Evolutionary conservation across 1,140 invertebrate species (phyloP).

Genomic region (Elysia chlorotica): DNA sequence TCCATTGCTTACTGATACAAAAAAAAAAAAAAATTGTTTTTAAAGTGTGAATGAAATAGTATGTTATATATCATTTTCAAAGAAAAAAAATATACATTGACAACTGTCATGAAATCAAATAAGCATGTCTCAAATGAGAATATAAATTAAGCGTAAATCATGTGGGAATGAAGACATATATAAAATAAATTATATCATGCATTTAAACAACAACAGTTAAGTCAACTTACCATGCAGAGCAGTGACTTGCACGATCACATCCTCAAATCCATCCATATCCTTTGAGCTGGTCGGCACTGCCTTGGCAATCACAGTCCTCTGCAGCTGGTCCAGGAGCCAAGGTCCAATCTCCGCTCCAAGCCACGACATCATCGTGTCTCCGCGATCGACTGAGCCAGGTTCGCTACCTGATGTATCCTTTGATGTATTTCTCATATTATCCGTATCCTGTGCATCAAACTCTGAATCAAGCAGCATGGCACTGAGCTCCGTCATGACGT

Average conservation of each 20-base stretch:
- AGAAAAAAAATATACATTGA: too few relatives aligned
- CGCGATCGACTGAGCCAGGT: slow-evolving; percentile 53
- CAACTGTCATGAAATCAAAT: too few relatives aligned
- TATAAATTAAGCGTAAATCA: too few relatives aligned
- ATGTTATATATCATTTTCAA: too few relatives aligned
- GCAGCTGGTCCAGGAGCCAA: slow-evolving; percentile 71
- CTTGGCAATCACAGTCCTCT: slow-evolving; percentile 75
- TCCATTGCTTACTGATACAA: too few relatives aligned
- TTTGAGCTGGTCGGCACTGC: slow-evolving; percentile 77
- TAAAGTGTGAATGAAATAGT: too few relatives aligned
- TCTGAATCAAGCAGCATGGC: slow-evolving; percentile 28
- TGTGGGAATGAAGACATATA: too few relatives aligned
- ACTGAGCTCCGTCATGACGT: slow-evolving; percentile 34
- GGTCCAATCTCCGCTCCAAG: slow-evolving; percentile 70
- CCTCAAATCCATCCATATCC: slow-evolving; percentile 72
- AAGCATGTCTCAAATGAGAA: too few relatives aligned
- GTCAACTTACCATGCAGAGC: slow-evolving; percentile 68
- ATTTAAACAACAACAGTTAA: too few relatives aligned
- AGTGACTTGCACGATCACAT: slow-evolving; percentile 70
- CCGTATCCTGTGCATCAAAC: background rate
- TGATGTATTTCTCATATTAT: background rate
- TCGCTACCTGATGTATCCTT: background rate
- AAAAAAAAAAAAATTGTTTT: too few relatives aligned
- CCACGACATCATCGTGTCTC: slow-evolving; percentile 68
- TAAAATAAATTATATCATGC: too few relatives aligned